These are phyloP conservation scores for Diprion similis DNA, from an alignment of 1,140 invertebrate genomes.

Conservation along the genomic window DNA sequence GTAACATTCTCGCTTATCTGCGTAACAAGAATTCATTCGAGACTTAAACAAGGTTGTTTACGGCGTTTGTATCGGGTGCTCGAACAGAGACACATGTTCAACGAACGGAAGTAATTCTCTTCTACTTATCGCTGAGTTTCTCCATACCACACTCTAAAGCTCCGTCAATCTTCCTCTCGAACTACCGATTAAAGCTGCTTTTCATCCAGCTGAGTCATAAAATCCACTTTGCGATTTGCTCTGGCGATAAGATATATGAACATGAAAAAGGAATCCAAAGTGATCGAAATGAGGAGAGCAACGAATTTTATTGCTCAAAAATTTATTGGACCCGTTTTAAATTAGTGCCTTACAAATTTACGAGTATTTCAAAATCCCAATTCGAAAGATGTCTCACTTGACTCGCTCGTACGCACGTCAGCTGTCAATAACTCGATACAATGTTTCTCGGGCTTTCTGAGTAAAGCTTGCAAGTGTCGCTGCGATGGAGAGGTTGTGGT, in stretches of 20 bases:
- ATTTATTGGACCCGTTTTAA: no score
- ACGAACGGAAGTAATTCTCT: not conserved
- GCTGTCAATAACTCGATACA: not conserved
- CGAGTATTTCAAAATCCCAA: not conserved
- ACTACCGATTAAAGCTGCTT: conserved; percentile 11
- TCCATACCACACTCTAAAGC: no score
- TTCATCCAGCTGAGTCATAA: not conserved
- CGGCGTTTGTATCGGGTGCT: not conserved
- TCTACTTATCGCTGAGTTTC: not conserved
- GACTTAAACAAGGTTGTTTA: not conserved
- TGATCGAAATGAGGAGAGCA: no score
- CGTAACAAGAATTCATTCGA: not conserved
- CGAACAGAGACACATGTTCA: not conserved
- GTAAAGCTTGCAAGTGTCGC: no score
- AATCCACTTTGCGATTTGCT: no score
- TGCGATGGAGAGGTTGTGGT: not conserved
- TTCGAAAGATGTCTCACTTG: not conserved
- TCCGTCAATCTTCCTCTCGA: conserved; percentile 9
- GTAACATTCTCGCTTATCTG: not conserved
- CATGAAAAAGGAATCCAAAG: no score
- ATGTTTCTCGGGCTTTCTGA: not conserved
- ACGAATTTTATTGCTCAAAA: no score
- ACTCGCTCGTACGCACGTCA: not conserved
- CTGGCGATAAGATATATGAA: no score
- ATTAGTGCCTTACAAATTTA: no score